Evolutionary conservation across 2,888 invertebrate species (phyloP).

Genomic region (Malacosoma neustria): DNA sequence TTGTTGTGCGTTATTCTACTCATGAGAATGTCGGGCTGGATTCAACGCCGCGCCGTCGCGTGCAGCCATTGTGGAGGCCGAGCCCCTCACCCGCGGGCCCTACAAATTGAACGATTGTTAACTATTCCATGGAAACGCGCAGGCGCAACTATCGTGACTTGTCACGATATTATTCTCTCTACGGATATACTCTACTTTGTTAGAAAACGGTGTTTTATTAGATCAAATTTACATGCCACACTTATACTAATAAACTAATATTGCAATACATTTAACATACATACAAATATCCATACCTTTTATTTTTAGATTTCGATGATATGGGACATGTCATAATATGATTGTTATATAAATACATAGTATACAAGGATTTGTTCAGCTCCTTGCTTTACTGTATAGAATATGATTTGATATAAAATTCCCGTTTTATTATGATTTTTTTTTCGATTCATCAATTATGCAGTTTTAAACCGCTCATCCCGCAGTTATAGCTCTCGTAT

Average conservation of each 20-base stretch:
- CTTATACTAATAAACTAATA: too few relatives aligned
- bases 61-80: conserved; percentile 54
- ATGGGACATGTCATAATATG: conserved; percentile 22
- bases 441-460: too few relatives aligned
- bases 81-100: conserved; percentile 42
- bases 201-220: conserved; percentile 25
- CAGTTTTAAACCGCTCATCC: too few relatives aligned
- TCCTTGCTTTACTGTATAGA: too few relatives aligned
- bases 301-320: conserved; percentile 30
- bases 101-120: conserved; percentile 74
- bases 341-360: too few relatives aligned
- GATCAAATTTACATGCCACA: too few relatives aligned
- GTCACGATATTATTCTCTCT: conserved; percentile 58
- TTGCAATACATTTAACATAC: too few relatives aligned
- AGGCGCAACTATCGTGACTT: conserved; percentile 57
- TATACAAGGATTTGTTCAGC: too few relatives aligned
- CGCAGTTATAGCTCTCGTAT: too few relatives aligned
- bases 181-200: conserved; percentile 43
- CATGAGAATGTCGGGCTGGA: conserved; percentile 61
- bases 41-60: conserved; percentile 60
- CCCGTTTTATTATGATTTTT: too few relatives aligned
- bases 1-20: conserved; percentile 72
- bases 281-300: conserved; percentile 32
- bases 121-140: conserved; percentile 49
- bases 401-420: too few relatives aligned